Evolutionary conservation across 2,113 vertebrate genomes (phyloP).

Genomic region (Columbina picui): DNA sequence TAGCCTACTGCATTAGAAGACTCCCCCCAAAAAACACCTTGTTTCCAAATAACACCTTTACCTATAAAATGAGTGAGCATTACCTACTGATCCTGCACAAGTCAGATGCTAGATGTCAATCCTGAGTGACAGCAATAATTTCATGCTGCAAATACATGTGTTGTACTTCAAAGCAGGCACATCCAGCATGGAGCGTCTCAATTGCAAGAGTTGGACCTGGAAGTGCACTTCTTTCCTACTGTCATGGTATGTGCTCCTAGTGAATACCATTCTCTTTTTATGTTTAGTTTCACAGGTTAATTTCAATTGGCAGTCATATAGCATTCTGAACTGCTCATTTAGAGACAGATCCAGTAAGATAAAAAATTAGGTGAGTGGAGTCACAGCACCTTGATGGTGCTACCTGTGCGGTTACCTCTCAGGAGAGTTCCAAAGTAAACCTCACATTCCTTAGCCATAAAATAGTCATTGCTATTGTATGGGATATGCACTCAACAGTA

Average conservation of each 20-base stretch:
- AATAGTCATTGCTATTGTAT: background rate
- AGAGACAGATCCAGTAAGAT: background rate
- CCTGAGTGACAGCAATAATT: background rate
- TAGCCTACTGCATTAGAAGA: background rate
- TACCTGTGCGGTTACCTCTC: background rate
- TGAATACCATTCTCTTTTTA: background rate
- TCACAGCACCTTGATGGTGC: background rate
- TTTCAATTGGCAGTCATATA: background rate
- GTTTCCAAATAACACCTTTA: background rate
- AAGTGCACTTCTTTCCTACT: background rate
- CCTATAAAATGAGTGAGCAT: background rate
- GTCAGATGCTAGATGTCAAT: background rate
- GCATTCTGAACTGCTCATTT: background rate
- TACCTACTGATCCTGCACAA: background rate
- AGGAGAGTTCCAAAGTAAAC: background rate
- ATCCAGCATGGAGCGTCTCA: fast-evolving
- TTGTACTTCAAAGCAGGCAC: background rate
- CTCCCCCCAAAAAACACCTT: fast-evolving
- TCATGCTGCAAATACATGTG: background rate
- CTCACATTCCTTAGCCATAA: fast-evolving
- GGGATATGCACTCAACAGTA: background rate
- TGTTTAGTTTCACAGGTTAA: background rate
- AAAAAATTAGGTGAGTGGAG: background rate
- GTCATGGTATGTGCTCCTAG: background rate
- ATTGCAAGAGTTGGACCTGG: background rate